phyloP scores from a whole-genome alignment of 2,797 vertebrate species.

The Denticeps clupeoides region DNA sequence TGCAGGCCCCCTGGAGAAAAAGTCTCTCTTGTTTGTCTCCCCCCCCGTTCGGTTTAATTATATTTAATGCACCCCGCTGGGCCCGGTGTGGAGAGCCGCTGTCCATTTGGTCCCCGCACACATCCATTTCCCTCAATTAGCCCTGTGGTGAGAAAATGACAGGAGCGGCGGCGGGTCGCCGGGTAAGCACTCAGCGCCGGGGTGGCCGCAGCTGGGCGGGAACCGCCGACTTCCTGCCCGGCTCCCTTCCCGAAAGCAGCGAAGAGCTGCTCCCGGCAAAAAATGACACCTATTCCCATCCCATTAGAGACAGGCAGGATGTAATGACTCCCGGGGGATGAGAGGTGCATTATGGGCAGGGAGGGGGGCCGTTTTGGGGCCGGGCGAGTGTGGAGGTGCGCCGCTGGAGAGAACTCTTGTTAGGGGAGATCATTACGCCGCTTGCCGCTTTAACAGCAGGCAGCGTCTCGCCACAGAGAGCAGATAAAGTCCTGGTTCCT shows the following conservation, averaged over 20 bases:
- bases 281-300: conserved; percentile 1
- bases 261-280: too few relatives aligned
- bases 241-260: neutral
- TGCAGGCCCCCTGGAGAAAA: too few relatives aligned
- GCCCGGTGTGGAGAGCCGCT: neutral
- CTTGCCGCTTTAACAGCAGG: too few relatives aligned
- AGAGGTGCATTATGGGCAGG: neutral
- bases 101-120: conserved; percentile 9
- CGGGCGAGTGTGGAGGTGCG: neutral
- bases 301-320: neutral
- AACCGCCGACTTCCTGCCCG: neutral
- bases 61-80: conserved; percentile 29
- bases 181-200: too few relatives aligned
- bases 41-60: conserved; percentile 33
- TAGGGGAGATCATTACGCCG: too few relatives aligned
- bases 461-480: too few relatives aligned
- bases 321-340: neutral
- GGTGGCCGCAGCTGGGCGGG: too few relatives aligned
- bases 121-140: conserved; percentile 8
- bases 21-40: neutral
- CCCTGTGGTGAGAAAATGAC: neutral
- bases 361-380: neutral
- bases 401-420: too few relatives aligned
- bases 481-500: too few relatives aligned
- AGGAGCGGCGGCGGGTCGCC: conserved; percentile 3